Conservation (phyloP, 2,888 invertebrate genomes). For the Alentia gelatinosa region DNA sequence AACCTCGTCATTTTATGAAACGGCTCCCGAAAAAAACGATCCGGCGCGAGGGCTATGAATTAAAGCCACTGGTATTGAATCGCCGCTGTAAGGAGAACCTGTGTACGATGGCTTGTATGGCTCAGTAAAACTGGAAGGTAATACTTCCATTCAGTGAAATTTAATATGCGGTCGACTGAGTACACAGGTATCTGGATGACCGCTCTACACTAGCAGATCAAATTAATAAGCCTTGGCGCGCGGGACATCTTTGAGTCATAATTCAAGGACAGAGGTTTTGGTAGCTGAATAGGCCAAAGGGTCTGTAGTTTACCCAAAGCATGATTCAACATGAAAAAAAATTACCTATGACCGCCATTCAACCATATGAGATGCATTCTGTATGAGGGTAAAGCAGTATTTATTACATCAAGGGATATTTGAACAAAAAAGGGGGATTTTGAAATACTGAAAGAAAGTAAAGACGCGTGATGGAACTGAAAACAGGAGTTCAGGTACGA, state of each 20-base stretch:
- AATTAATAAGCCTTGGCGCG: neutral
- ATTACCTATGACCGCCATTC: neutral
- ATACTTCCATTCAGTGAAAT: neutral
- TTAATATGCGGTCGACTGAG: neutral
- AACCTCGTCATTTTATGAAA: neutral
- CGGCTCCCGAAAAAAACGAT: neutral
- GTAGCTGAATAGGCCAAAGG: neutral
- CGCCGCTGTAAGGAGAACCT: neutral
- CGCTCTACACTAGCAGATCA: neutral
- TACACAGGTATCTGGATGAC: neutral
- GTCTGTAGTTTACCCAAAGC: neutral
- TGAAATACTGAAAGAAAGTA: no score
- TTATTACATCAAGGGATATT: no score
- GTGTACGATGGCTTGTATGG: neutral
- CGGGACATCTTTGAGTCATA: no score
- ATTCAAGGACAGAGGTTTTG: neutral
- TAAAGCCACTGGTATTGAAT: neutral
- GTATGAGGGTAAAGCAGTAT: no score
- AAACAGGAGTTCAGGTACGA: no score
- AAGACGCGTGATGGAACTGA: no score
- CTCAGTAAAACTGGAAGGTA: neutral
- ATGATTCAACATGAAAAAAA: neutral
- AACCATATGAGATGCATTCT: neutral
- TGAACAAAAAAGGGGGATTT: no score
- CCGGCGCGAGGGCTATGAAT: neutral